These are phyloP conservation scores for Hydrocynus forskahlii DNA, from an alignment of 2,797 vertebrate genomes.

Conservation along the genomic window DNA sequence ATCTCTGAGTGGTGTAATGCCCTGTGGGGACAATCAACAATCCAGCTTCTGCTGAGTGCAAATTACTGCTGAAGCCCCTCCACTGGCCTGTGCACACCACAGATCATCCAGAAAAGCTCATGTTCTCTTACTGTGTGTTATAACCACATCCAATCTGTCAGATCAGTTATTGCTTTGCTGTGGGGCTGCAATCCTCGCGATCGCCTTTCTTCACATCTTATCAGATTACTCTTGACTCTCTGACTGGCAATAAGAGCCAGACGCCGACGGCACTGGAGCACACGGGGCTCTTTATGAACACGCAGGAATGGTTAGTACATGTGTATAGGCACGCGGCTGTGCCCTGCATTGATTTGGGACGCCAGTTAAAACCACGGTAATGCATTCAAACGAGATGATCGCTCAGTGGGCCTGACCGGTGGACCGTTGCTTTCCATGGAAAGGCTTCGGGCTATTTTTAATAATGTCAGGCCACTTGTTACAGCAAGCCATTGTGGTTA, in stretches of 20 bases:
- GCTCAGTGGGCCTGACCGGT: no score
- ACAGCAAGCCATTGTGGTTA: constrained; percentile 26
- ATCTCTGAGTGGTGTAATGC: background rate
- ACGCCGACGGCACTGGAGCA: background rate
- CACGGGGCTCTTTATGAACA: background rate
- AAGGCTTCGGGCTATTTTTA: background rate
- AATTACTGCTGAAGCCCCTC: background rate
- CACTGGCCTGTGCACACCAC: background rate
- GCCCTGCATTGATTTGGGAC: background rate
- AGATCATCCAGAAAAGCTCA: background rate
- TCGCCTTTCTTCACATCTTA: background rate
- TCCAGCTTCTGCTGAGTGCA: background rate
- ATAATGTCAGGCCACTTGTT: background rate
- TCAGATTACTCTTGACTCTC: constrained; percentile 6
- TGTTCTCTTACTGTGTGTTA: background rate
- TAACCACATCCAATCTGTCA: background rate
- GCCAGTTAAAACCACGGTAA: background rate
- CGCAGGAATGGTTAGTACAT: background rate
- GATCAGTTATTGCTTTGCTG: background rate
- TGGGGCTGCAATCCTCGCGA: background rate
- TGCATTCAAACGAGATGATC: background rate
- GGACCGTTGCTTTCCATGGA: background rate
- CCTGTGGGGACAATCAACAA: constrained; percentile 19
- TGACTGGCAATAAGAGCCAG: background rate
- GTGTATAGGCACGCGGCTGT: background rate